These are phyloP conservation scores for Nymphicus hollandicus DNA, from an alignment of 2,113 vertebrate species.

Conservation along the genomic window DNA sequence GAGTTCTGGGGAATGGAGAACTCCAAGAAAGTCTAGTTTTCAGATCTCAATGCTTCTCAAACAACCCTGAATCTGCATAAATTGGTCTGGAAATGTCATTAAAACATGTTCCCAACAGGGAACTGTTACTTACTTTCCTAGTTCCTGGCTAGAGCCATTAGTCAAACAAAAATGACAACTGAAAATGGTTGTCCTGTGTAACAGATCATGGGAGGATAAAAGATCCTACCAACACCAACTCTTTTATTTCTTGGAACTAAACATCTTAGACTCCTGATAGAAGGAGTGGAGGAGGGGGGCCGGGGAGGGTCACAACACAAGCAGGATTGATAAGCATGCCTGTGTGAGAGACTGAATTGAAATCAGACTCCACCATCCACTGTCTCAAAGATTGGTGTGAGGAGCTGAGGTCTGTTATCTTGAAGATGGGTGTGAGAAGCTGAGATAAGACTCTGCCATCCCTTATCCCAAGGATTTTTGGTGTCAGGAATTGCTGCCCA, in stretches of 20 bases:
- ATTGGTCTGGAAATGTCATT: background rate
- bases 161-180: background rate
- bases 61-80: background rate
- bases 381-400: background rate
- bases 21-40: background rate
- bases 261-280: background rate
- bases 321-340: background rate
- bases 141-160: background rate
- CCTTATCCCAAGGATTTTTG: background rate
- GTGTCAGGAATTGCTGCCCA: background rate
- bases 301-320: background rate
- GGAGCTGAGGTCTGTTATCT: background rate
- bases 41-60: background rate
- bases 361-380: background rate
- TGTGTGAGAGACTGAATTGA: background rate
- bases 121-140: background rate
- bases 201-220: background rate
- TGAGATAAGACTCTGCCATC: background rate
- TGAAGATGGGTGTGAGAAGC: background rate
- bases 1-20: background rate
- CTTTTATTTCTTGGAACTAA: background rate
- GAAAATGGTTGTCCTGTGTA: background rate
- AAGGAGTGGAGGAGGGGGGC: fast-evolving
- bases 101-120: background rate
- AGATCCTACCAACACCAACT: background rate